Base-by-base conservation (phyloP, 2,797 vertebrate genomes). In the Rhinogobio ventralis region DNA sequence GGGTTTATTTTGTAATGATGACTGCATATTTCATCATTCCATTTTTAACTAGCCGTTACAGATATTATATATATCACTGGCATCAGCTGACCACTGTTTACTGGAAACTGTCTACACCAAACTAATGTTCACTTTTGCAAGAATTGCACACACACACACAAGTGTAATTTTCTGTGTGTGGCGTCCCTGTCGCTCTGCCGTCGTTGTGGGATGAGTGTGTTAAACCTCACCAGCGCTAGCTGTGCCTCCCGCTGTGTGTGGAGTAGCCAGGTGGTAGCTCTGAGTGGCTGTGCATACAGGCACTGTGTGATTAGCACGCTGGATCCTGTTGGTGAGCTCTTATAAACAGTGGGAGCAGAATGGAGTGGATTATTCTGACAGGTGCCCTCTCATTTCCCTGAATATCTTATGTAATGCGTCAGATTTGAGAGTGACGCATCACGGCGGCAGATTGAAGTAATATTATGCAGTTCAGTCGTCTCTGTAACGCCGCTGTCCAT, bases 281-380 rank as follows among this genome's bases (percentile, higher is more conserved):
- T 81, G 57, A 75, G 75, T 74, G 45, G 57, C 45, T 74, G 39
- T 81, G 67, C 69, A 82, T 55, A 83, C 69, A 85, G 75, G 62
- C 33, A 15, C 53, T 53, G 74, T 62, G 69, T 85, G 92, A 92
- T 93, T 92, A 93, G 89, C 88, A 86, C 84, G 87, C 73, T 66
- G 81, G 60, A 53, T 83, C 36, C n/a, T 25, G 17, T 75, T 74
- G 67, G 81, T 62, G 74, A 75, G 83, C 86, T 81, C 71, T 86
- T 53, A 87, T 91, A 93, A 93, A 92, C 91, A 87, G 90, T 89
- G 89, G 91, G 88, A 53, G 71, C 81, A 88, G 91, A 93, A 92
- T 91, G 87, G 90, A 90, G 89, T 88, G 93, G 93, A 94, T 93
- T 94, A 93, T 89, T 90, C 85, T 90, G 91, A 92, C 85, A 91